Evolutionary conservation across 2,797 vertebrate species (phyloP), one percentile per base, ranked within the genome.

Genomic region (Psittacula echo): DNA sequence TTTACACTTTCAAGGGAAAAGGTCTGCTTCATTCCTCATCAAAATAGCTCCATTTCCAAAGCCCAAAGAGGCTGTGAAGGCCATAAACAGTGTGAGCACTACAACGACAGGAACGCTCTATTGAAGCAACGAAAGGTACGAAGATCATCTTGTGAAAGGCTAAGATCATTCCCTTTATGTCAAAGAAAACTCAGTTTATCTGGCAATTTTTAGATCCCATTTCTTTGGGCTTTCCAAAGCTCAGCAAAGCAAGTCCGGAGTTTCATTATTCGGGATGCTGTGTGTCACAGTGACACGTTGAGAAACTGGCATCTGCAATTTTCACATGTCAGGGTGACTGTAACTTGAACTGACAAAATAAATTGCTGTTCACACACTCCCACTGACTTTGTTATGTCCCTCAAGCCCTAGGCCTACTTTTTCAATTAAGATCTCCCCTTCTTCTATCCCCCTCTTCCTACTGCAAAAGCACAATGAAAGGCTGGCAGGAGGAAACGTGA

Each of bases 371-470:
- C 73, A 80, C 75, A 92, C 93, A 95, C 95, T 93, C 95, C 91
- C 66, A 87, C 79, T 97, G 94, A 96, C 93, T 97, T 95, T 96
- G 93, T 93, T 82, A 84, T 87, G 92, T 97, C 89, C 95, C 80
- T 58, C 93, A 92, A 85, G 96, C 90, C 92, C 89, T 92, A 74
- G 73, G 89, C 96, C 95, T 95, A 96, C 96, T 97, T 97, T 97
- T 95, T 91, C 95, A 94, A 95, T 85, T 93, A 97, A 97, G 88
- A 96, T 94, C 56, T 94, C 88, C 91, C 78, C 80, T 94, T 95
- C 89, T 87, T 80, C 61, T 44, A 88, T 95, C 51, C 74, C 58
- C 73, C 60, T 86, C 95, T 82, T 83, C 90, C 90, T 54, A 60
- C 47, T 87, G 58, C 83, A 95, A 88, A 93, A 84, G 87, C 78